Percentiles rank a stretch among this genome's conserved stretches.
Conservation (phyloP, 2,113 vertebrate genomes). For the Anhinga anhinga region DNA sequence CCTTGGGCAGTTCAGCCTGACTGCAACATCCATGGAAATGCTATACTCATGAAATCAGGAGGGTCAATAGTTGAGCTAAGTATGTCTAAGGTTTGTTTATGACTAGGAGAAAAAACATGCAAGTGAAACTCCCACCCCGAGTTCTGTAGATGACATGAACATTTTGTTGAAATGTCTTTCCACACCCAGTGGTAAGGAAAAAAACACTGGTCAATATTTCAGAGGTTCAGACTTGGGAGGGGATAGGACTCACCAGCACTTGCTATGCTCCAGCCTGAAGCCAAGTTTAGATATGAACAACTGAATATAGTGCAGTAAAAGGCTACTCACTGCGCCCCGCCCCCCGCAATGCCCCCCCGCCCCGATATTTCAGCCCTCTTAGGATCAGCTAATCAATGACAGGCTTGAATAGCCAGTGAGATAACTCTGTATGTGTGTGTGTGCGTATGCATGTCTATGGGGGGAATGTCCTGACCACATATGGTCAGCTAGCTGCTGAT, state of each 20-base stretch:
- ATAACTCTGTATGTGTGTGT: neutral
- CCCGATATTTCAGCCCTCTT: neutral
- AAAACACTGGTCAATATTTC: neutral
- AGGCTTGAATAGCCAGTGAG: neutral
- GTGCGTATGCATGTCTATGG: neutral
- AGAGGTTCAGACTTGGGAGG: neutral
- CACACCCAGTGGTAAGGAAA: slow-evolving; percentile 14
- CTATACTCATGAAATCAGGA: neutral
- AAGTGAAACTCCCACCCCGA: neutral
- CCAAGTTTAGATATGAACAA: neutral
- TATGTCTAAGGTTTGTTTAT: neutral
- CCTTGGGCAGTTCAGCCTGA: neutral
- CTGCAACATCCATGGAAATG: neutral
- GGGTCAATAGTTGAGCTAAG: slow-evolving; percentile 32
- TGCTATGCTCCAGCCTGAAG: neutral
- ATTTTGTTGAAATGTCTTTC: neutral
- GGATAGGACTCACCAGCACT: neutral
- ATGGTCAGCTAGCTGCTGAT: neutral
- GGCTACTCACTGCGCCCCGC: neutral
- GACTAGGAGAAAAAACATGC: neutral
- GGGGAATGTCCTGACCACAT: neutral
- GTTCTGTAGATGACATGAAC: neutral
- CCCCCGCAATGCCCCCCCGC: neutral
- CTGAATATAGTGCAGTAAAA: neutral
- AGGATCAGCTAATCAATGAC: neutral